Evolutionary conservation across 2,797 vertebrate genomes (phyloP), one percentile per base, ranked within the genome.

Genomic region (Carcharodon carcharias): DNA sequence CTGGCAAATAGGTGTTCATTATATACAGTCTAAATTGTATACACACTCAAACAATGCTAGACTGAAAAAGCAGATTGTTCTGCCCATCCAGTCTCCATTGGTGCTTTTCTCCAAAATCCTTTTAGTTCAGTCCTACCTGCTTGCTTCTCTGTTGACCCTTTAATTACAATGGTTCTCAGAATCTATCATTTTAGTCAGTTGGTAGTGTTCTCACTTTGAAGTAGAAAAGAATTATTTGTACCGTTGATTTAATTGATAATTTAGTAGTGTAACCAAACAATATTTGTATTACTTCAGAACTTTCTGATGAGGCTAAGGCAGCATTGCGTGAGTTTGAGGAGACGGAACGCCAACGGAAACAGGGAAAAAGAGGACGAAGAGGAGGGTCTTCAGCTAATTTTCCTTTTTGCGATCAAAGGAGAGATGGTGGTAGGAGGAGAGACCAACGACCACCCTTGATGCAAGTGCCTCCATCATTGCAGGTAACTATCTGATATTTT

Each of bases 271-370:
- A 21, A 40, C 35, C 56, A 23, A 63, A 31, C 65, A 65, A 92
- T 92, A 18, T n/a, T 93, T 67, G 35, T 40, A 26, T 93, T 77
- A 35, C 96, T 56, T 96, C 97, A 99, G 99, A 99, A 96, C 98
- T 99, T 96, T 99, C 99, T 5, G 99, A 99, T 89, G 99, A 99
- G 97, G 99, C 99, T 96, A 99, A 99, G 97, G 99, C 98, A n/a
- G 98, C 99, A 0, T 97, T 99, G 96, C 98, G 98, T 96, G 98
- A 99, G 96, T 99, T 99, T 94, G 99, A 99, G 97, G 99, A 99
- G 96, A 98, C 98, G 96, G 99, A 99, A 96, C 98, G 98, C 0
- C 98, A 98, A 96, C 98, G 98, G 67, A 99, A 98, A 96, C 98
- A 99, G 97, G 98, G 98, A 0, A 96, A 96, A 26, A 96, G 97